These are phyloP conservation scores for Halictus quadricinctus DNA, from an alignment of 2,888 invertebrate genomes.

Conservation along the genomic window DNA sequence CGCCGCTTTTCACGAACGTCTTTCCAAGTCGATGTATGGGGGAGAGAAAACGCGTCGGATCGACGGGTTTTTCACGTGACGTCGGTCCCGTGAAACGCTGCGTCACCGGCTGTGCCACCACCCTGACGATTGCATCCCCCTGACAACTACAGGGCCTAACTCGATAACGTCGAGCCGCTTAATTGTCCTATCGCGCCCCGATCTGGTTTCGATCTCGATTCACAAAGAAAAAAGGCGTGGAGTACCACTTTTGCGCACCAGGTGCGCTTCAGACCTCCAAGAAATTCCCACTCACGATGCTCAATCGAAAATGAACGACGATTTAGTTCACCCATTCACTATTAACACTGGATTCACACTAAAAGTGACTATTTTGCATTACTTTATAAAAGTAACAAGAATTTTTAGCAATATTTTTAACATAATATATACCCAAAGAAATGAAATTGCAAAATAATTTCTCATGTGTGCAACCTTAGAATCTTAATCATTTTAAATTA, in stretches of 20 bases:
- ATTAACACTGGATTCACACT: no score
- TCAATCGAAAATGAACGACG: not conserved
- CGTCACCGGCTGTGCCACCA: not conserved
- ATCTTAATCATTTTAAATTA: no score
- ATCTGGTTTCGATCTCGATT: not conserved
- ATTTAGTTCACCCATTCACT: no score
- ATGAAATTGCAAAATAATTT: no score
- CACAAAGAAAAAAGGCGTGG: not conserved
- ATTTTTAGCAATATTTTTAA: no score
- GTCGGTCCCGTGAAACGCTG: not conserved
- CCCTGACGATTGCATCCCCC: not conserved
- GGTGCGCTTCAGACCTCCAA: not conserved
- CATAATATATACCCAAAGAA: no score
- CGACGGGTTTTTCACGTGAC: conserved; percentile 12
- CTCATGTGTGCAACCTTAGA: no score
- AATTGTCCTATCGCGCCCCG: not conserved
- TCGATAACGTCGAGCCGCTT: conserved; percentile 7
- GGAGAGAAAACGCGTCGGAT: not conserved
- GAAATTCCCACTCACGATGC: not conserved
- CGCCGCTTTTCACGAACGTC: conserved; percentile 32
- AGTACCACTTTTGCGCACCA: not conserved
- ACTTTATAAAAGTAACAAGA: no score
- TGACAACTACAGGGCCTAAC: not conserved
- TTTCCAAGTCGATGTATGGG: not conserved
- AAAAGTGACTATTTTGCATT: no score